phyloP scores from a whole-genome alignment of 2,113 vertebrate genomes.

The Corythornis vintsioides region DNA sequence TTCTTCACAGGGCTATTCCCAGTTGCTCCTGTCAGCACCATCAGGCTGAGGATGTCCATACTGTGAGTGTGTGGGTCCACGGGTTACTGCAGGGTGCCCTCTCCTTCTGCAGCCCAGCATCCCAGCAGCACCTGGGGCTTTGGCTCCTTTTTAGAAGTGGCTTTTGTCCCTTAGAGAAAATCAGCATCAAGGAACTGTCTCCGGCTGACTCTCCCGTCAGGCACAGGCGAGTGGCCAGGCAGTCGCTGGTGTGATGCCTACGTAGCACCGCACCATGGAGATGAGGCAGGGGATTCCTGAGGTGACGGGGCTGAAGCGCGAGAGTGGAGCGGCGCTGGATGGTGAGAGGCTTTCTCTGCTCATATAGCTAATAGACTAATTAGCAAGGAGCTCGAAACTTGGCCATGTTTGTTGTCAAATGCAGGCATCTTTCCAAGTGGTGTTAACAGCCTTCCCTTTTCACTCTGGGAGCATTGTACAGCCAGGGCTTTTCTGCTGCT shows the following conservation, averaged over 20 bases:
- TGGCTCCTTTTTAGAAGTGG: neutral
- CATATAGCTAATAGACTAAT: slow-evolving; percentile 57
- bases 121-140: slow-evolving; percentile 1
- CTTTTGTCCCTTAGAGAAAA: slow-evolving; percentile 33
- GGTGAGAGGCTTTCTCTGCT: slow-evolving; percentile 44
- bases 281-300: slow-evolving; percentile 35
- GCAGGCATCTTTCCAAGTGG: slow-evolving; percentile 55
- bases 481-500: slow-evolving; percentile 20
- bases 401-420: slow-evolving; percentile 57
- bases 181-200: neutral
- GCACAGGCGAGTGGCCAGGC: neutral
- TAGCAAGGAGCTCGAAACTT: slow-evolving; percentile 42
- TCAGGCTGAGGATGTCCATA: neutral
- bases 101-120: neutral
- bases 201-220: neutral
- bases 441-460: slow-evolving; percentile 59
- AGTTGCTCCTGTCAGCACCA: neutral
- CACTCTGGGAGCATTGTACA: neutral
- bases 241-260: slow-evolving; percentile 55
- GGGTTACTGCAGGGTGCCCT: neutral
- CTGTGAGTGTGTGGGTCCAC: accelerated
- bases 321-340: neutral
- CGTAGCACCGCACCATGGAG: slow-evolving; percentile 40
- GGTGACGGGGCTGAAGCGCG: neutral
- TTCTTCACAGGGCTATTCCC: neutral